Conservation (phyloP, 2,888 invertebrate species). For the Temnothorax rugatulus region DNA sequence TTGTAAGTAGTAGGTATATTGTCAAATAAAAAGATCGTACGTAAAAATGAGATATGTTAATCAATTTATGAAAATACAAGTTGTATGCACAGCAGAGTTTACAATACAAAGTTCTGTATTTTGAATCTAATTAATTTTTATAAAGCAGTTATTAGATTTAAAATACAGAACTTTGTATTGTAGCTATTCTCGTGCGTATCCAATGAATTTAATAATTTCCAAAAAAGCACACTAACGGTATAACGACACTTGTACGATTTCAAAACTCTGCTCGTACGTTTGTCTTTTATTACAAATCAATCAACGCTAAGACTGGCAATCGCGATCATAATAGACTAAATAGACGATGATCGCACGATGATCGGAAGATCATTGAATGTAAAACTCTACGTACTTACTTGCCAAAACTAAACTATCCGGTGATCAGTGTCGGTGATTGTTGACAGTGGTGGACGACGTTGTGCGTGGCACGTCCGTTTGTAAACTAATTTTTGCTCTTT, state of each 20-base stretch:
- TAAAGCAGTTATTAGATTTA: background rate
- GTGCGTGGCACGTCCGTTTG: constrained; percentile 71
- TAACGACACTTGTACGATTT: background rate
- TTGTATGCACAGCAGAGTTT: background rate
- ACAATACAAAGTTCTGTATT: background rate
- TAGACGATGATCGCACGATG: background rate
- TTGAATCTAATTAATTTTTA: background rate
- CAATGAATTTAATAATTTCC: background rate
- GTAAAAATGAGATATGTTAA: background rate
- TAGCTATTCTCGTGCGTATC: background rate
- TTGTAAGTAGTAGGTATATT: background rate
- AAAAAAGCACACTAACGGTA: background rate
- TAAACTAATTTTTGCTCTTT: constrained; percentile 70
- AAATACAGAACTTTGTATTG: too few species aligned
- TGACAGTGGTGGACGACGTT: constrained; percentile 63
- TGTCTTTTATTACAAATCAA: background rate
- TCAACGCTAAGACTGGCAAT: background rate
- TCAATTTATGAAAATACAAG: background rate
- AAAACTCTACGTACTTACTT: constrained; percentile 69
- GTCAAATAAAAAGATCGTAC: background rate
- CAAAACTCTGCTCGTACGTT: background rate
- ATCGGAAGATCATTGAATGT: constrained; percentile 7
- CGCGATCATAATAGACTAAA: background rate
- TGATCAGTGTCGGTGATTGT: background rate
- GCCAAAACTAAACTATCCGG: constrained; percentile 64